phyloP scores from a whole-genome alignment of 23 tunicate species.

The Halocynthia aurantium region DNA sequence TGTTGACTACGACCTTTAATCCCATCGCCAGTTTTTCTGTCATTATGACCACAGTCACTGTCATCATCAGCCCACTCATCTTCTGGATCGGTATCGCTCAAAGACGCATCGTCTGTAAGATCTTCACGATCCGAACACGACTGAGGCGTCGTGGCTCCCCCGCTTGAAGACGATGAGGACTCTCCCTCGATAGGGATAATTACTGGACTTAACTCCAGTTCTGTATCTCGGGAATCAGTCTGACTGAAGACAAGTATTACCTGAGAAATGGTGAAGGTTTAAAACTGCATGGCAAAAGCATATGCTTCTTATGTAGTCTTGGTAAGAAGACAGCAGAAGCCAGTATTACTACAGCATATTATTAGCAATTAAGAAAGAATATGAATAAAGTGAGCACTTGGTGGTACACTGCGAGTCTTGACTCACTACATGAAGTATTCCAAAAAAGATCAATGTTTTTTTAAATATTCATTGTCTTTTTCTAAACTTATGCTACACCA shows the following conservation, averaged over 20 bases:
- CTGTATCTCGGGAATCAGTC: slow-evolving; percentile 37
- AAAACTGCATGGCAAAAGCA: too few species aligned
- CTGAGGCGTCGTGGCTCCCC: slow-evolving; percentile 11
- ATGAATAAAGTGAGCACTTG: too few species aligned
- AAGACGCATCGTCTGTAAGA: slow-evolving; percentile 2
- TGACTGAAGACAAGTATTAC: slow-evolving; percentile 80
- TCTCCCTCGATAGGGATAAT: background rate
- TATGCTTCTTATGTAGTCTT: background rate
- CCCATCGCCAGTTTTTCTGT: background rate
- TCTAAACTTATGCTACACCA: too few species aligned
- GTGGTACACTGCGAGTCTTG: too few species aligned
- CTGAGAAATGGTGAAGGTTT: background rate
- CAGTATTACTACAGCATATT: background rate
- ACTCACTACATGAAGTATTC: too few species aligned
- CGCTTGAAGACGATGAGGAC: slow-evolving; percentile 3
- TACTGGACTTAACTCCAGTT: slow-evolving; percentile 1
- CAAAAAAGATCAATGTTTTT: too few species aligned
- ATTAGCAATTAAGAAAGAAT: background rate
- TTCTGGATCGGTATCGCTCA: slow-evolving; percentile 21
- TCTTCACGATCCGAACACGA: slow-evolving; percentile 1
- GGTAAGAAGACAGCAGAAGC: background rate
- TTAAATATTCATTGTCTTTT: too few species aligned
- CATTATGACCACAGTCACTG: slow-evolving; percentile 7
- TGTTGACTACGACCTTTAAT: background rate
- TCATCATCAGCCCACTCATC: slow-evolving; percentile 35